Evolutionary conservation across 2,797 vertebrate species (phyloP), one percentile per base, ranked within the genome.

Genomic region (Brachyrhaphis roseni): DNA sequence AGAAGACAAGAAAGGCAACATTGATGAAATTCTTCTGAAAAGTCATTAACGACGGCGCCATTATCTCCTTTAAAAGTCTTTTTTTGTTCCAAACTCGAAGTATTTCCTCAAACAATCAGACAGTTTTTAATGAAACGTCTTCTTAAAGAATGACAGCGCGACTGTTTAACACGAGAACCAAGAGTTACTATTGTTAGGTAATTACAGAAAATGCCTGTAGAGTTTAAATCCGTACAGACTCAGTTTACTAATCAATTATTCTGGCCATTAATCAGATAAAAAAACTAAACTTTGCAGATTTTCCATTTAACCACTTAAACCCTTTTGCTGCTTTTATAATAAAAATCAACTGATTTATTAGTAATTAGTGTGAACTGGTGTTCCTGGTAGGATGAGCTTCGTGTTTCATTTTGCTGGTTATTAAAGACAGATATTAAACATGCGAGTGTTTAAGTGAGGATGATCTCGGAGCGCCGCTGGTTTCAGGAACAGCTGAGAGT

Each of bases 21-120:
- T 80, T 84, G 84, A 88, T 83, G 81, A 90, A 88, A 86, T 84
- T 89, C 66, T n/a, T 72, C 47, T 77, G 53, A 82, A 41, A 82
- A 88, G 84, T 83, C 77, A 90, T 91, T 91, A 92, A 89, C 77
- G 23, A 76, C 31, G 2, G 20, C 0, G 49, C 83, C 76, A 89
- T 92, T 91, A 90, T 91, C 86, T 89, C 31, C 77, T 87, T 84
- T 82, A 86, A 89, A 93, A 84, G 71, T 75, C 76, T 3, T 75
- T 4, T 75, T 88, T 90, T 92, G 78, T 77, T 82, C 79, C 86
- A 83, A 85, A 90, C 89, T 82, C 82, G 82, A 87, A 91, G 90
- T 85, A 89, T 84, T 89, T 85, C 78, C 82, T 90, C 80, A 72
- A 83, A 88, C 83, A 90, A 85, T 82, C 77, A 71, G 51, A 83